phyloP scores from a whole-genome alignment of 2,888 invertebrate genomes.

The Ophioninae sp. region DNA sequence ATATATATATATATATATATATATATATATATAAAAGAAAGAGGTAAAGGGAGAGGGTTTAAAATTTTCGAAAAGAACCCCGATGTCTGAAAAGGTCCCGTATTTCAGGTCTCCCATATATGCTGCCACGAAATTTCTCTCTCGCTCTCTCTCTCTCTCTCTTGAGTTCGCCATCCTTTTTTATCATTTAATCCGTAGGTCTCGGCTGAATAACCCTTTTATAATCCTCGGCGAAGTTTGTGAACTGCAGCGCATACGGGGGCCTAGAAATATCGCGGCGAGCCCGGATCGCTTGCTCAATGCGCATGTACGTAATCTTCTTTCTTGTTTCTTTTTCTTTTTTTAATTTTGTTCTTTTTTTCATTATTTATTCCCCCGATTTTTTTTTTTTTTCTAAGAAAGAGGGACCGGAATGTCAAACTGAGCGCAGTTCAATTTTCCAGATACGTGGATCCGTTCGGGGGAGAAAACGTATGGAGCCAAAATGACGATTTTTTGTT shows the following conservation, averaged over 20 bases:
- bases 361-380: no score
- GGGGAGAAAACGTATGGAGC: not conserved
- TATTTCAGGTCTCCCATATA: conserved; percentile 69
- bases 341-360: no score
- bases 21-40: conserved; percentile 56
- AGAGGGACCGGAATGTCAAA: not conserved
- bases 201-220: conserved; percentile 80
- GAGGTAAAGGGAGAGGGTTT: conserved; percentile 68
- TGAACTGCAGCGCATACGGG: conserved; percentile 52
- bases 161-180: conserved; percentile 71
- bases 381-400: conserved; percentile 1
- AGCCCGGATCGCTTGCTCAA: conserved; percentile 18
- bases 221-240: conserved; percentile 61
- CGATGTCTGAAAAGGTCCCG: conserved; percentile 78
- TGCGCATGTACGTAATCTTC: conserved; percentile 28
- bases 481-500: not conserved
- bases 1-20: conserved; percentile 28
- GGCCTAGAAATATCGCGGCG: conserved; percentile 35
- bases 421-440: not conserved
- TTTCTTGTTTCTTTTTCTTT: conserved; percentile 7
- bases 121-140: conserved; percentile 43
- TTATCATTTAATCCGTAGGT: conserved; percentile 80
- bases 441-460: not conserved
- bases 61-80: conserved; percentile 79
- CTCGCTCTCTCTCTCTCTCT: conserved; percentile 58